phyloP scores from a whole-genome alignment of 2,888 invertebrate species.

The Platypus cylindrus region DNA sequence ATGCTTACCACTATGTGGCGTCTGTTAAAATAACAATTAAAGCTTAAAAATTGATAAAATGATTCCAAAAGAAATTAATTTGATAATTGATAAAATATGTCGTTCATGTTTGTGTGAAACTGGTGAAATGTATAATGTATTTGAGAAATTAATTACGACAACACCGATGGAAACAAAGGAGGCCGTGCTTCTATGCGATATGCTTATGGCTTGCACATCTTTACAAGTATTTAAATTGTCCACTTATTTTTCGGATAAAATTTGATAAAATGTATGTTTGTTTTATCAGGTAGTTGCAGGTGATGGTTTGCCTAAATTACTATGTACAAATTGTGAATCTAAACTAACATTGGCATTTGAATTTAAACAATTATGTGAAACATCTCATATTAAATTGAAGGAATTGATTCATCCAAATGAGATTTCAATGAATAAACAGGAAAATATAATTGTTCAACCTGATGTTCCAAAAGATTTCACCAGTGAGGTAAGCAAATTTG shows the following conservation, averaged over 20 bases:
- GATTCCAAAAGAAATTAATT: constrained; percentile 24
- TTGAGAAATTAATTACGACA: too few species aligned
- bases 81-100: constrained; percentile 33
- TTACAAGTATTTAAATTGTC: not conserved
- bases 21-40: not conserved
- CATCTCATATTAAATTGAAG: constrained; percentile 30
- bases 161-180: constrained; percentile 25
- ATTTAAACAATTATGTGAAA: constrained; percentile 34
- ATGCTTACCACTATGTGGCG: too few species aligned
- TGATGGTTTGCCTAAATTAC: constrained; percentile 31
- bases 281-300: constrained; percentile 26
- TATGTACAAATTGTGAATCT: constrained; percentile 31
- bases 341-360: constrained; percentile 31
- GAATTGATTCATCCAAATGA: constrained; percentile 20
- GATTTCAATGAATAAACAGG: constrained; percentile 17
- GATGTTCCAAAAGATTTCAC: constrained; percentile 20
- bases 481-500: constrained; percentile 15
- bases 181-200: constrained; percentile 29
- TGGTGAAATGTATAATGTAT: constrained; percentile 31
- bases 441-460: constrained; percentile 24
- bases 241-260: not conserved
- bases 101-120: constrained; percentile 33
- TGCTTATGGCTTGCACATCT: constrained; percentile 34
- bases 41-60: too few species aligned
- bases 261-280: not conserved